phyloP scores from a whole-genome alignment of 2,113 vertebrate genomes.

The Cathartes aura region DNA sequence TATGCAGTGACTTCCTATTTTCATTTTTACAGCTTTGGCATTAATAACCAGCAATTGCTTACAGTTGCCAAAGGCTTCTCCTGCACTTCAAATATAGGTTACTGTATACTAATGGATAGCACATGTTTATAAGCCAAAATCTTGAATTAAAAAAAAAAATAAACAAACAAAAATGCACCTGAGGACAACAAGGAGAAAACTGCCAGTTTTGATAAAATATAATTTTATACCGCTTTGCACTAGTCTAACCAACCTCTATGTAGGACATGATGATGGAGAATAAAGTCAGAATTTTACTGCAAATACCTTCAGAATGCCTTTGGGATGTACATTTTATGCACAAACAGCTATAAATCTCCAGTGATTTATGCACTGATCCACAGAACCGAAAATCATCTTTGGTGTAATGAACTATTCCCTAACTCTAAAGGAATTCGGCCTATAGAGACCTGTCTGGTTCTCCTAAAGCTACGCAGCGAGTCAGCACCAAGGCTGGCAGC shows the following conservation, averaged over 20 bases:
- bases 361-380: background rate
- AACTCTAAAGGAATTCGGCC: background rate
- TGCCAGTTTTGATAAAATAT: background rate
- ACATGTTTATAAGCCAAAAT: background rate
- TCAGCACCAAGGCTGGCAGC: background rate
- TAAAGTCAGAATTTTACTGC: background rate
- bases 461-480: background rate
- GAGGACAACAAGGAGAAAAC: background rate
- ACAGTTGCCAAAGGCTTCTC: conserved; percentile 30
- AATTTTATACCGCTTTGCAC: background rate
- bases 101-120: background rate
- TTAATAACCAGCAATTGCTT: conserved; percentile 36
- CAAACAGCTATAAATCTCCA: background rate
- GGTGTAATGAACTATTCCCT: background rate
- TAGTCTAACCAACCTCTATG: background rate
- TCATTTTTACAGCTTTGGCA: conserved; percentile 40
- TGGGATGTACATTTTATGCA: background rate
- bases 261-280: background rate
- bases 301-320: background rate
- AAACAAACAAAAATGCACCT: background rate
- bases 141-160: background rate
- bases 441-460: background rate
- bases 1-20: background rate
- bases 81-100: background rate
- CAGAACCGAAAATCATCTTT: background rate